Conservation (phyloP, 2,797 vertebrate genomes). For the Esox lucius region DNA sequence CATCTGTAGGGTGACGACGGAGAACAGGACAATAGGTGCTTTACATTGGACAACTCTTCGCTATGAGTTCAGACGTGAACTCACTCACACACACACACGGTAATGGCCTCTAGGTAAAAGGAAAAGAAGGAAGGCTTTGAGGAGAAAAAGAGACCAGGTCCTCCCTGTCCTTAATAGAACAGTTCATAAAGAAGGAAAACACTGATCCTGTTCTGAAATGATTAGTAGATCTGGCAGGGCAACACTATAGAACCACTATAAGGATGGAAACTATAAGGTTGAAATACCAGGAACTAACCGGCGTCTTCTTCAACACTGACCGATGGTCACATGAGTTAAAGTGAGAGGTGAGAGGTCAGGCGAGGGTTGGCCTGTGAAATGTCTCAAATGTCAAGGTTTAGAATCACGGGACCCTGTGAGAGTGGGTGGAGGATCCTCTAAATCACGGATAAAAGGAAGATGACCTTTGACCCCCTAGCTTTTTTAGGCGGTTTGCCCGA, state of each 20-base stretch:
- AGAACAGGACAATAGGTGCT: constrained; percentile 74
- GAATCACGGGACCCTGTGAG: neutral
- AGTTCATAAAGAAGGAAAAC: too few relatives aligned
- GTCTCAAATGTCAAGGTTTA: neutral
- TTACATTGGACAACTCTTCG: constrained; percentile 71
- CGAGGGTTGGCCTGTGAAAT: neutral
- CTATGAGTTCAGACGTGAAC: constrained; percentile 69
- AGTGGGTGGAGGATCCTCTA: neutral
- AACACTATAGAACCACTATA: too few relatives aligned
- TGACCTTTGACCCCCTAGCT: too few relatives aligned
- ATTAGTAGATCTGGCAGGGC: too few relatives aligned
- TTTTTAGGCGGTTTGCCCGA: neutral
- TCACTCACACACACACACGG: constrained; percentile 81
- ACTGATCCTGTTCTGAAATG: too few relatives aligned
- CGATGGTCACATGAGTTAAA: neutral
- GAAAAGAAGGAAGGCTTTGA: constrained; percentile 5
- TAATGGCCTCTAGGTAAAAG: constrained; percentile 20
- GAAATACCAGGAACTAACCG: too few relatives aligned
- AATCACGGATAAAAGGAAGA: neutral
- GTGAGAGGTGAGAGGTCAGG: neutral
- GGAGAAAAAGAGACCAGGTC: constrained; percentile 3
- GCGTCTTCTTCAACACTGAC: constrained; percentile 8
- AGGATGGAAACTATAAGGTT: too few relatives aligned
- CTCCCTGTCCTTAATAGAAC: too few relatives aligned
- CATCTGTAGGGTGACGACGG: constrained; percentile 68